Percentiles rank a stretch among this genome's conserved stretches.
These are phyloP conservation scores for Mus pahari DNA, from an alignment of 2,113 vertebrate genomes.

Conservation along the genomic window DNA sequence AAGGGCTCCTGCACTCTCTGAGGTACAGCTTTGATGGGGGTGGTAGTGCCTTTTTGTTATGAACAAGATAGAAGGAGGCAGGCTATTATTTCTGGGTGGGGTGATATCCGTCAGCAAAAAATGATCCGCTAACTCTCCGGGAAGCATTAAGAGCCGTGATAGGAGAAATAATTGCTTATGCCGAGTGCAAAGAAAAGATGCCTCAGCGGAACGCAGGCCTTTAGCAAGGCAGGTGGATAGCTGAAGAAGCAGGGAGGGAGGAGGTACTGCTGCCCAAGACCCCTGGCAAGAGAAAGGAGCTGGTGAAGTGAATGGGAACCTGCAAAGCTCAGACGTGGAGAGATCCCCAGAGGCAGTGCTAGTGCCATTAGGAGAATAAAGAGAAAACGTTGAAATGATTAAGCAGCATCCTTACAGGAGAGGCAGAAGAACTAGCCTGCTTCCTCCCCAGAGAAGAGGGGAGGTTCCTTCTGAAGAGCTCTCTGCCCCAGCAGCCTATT, in stretches of 20 bases:
- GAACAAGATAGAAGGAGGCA: slow-evolving; percentile 75
- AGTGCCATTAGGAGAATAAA: background rate
- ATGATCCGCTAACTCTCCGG: slow-evolving; percentile 78
- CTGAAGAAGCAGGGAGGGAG: background rate
- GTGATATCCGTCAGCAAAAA: slow-evolving; percentile 80
- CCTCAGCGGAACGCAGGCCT: slow-evolving; percentile 74
- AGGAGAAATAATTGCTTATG: slow-evolving; percentile 84
- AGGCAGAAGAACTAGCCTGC: background rate
- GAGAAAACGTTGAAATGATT: slow-evolving; percentile 60
- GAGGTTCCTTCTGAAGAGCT: slow-evolving; percentile 37
- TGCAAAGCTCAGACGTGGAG: slow-evolving; percentile 41
- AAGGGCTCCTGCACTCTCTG: background rate
- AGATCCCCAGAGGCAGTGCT: slow-evolving; percentile 37
- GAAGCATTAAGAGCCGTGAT: slow-evolving; percentile 79
- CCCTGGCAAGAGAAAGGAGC: slow-evolving; percentile 61
- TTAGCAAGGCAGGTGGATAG: slow-evolving; percentile 73
- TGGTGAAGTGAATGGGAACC: slow-evolving; percentile 39
- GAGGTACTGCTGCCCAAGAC: slow-evolving; percentile 18
- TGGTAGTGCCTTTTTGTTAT: slow-evolving; percentile 71
- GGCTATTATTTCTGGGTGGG: slow-evolving; percentile 79
- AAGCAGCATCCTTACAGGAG: background rate
- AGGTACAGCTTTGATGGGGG: background rate
- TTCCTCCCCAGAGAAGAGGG: background rate
- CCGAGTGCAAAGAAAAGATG: slow-evolving; percentile 76
- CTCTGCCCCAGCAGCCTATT: background rate